Percentiles rank a stretch among this genome's conserved stretches.
phyloP scores from a whole-genome alignment of 2,113 vertebrate species.

The Xiphophorus maculatus region DNA sequence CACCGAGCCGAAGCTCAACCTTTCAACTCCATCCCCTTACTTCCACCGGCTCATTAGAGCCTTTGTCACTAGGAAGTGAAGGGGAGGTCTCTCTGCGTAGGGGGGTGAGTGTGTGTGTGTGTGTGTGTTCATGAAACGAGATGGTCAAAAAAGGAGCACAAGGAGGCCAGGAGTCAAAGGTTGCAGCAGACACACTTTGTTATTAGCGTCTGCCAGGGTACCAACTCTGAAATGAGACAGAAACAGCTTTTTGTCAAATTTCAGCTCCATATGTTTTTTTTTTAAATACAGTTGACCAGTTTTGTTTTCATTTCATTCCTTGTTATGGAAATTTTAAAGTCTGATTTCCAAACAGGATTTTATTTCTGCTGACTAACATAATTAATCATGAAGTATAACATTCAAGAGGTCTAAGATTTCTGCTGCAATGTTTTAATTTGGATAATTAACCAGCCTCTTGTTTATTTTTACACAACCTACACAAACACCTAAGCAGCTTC shows the following conservation, averaged over 20 bases:
- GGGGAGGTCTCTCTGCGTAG: background rate
- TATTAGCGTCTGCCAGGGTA: slow-evolving; percentile 13
- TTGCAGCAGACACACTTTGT: slow-evolving; percentile 9
- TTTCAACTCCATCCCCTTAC: slow-evolving; percentile 37
- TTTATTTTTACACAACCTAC: slow-evolving; percentile 40
- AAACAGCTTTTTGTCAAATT: slow-evolving; percentile 14
- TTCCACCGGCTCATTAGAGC: slow-evolving; percentile 59
- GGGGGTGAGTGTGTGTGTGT: background rate
- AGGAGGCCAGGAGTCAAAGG: slow-evolving; percentile 39
- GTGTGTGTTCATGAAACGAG: background rate
- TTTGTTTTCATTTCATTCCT: background rate
- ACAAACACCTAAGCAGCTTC: background rate
- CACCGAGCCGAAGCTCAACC: slow-evolving; percentile 17
- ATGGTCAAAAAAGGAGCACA: background rate
- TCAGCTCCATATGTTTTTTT: slow-evolving; percentile 10
- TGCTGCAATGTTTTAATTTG: slow-evolving; percentile 75
- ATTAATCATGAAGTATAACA: slow-evolving; percentile 68
- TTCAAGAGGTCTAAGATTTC: slow-evolving; percentile 74
- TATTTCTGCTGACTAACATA: slow-evolving; percentile 28
- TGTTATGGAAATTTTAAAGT: slow-evolving; percentile 3
- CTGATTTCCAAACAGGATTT: slow-evolving; percentile 17
- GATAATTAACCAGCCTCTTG: slow-evolving; percentile 76
- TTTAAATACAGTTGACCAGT: background rate
- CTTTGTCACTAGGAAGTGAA: slow-evolving; percentile 33
- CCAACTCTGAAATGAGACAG: slow-evolving; percentile 2